Base-by-base conservation (phyloP, 2,797 vertebrate species). In the Tapera naevia region DNA sequence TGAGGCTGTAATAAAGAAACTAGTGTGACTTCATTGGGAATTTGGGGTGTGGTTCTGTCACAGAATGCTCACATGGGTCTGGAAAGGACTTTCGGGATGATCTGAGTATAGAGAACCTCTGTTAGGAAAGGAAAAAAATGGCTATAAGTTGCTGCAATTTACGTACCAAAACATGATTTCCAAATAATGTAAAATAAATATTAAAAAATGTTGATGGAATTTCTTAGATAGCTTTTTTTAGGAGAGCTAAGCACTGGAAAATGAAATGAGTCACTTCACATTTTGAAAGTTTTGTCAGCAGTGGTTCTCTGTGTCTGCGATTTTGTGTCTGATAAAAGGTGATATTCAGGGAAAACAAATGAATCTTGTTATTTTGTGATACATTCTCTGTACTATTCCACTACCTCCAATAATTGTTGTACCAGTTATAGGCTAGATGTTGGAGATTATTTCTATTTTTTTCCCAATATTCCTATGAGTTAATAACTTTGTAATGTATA, bases 181-280 rank as follows among this genome's bases (percentile, higher is more conserved):
- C 35, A 91, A 69, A 39, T 41, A 91, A 62, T 37, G 23, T 33
- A 45, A 82, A 73, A 5, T 25, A 9, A 21, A 33, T 28, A 50
- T 16, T 57, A 33, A 70, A 33, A 91, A 89, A 46, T 58, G 1
- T 25, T 62, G 24, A 66, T 58, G 5, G 5, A 5, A 35, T 7
- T 46, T 61, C 51, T 39, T 71, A 67, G 23, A 18, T 24, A 24
- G 18, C 5, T 75, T 86, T 75, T 86, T 93, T 37, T 4, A 88
- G 23, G 21, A 71, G 11, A 88, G 3, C 11, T 78, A 67, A 60
- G 57, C 73, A 60, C 7, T 71, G 67, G 48, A n/a, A 80, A 80
- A 33, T 3, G 4, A 54, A 61, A 53, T 1, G 7, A 1, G 1
- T 39, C 2, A 24, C 13, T 71, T 88, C 17, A 28, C 4, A 18